Base-by-base conservation (phyloP, 2,113 vertebrate genomes). In the Nothobranchius furzeri region DNA sequence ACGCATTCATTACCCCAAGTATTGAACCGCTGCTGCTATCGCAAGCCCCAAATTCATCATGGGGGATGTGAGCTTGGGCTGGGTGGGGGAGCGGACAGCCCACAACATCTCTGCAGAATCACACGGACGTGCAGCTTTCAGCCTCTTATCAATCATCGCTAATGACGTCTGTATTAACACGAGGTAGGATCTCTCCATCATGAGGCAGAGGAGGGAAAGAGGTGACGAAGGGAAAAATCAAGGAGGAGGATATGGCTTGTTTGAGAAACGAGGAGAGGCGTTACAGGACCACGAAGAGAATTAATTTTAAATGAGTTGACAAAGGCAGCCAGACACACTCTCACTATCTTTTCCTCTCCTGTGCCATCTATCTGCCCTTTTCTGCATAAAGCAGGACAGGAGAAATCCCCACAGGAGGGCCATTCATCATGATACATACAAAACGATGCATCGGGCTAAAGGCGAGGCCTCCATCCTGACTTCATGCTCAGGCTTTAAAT, bases 1-100 rank as follows among this genome's bases (percentile, higher is more conserved):
- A 92, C 80, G 80, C 88, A 92, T 92, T 91, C 89, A 92, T 93
- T 93, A 92, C 85, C 79, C 81, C 83, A 17, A 73, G 79, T 91
- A 92, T 91, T 85, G 89, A 92, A 80, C 85, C 49, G 7, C 62
- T 64, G 79, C 87, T 76, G 86, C 81, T 30, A 76, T 76, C 68
- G 48, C 69, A 15, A 42, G 64, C 50, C 78, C 73, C 53, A 20
- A 80, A 87, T 76, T 78, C 85, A 87, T 87, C 75, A 76, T 53
- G 5, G 67, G 52, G 20, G 4, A 14, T 8, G 4, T 61, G 20
- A 6, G 30, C 30, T 30, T 30, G 30, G 4, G 4, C 3, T 30
- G 45, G 52, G 36, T 37, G 15, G 47, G 47, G 47, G 17, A 6
- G 46, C n/a, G 17, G 30, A 30, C 13, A 24, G 42, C 42, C 53